Evolutionary conservation across 2,797 vertebrate species (phyloP).

Genomic region (Diglossa cyanea): DNA sequence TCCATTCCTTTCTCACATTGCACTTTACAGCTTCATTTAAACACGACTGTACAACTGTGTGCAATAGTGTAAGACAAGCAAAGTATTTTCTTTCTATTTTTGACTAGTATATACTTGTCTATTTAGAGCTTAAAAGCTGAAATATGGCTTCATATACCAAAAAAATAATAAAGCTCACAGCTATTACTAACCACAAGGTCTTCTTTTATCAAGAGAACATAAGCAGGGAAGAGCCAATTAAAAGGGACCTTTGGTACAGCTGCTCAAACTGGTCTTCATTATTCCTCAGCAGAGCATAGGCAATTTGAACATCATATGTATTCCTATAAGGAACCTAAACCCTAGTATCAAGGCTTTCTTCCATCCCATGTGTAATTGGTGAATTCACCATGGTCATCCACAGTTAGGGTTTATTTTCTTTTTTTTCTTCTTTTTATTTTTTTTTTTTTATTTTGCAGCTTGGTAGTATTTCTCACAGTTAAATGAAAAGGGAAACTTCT

Average conservation of each 20-base stretch:
- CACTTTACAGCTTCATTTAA: not conserved
- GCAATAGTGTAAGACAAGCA: not conserved
- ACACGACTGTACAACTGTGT: not conserved
- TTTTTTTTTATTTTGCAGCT: not conserved
- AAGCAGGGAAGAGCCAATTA: conserved; percentile 48
- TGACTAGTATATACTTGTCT: not conserved
- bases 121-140: not conserved
- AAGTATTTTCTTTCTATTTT: not conserved
- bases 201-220: not conserved
- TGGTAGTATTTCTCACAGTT: not conserved
- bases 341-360: not conserved
- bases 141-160: not conserved
- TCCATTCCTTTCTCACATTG: not conserved
- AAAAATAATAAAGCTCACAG: conserved; percentile 15
- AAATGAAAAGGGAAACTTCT: conserved; percentile 45
- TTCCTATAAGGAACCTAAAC: not conserved
- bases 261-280: conserved; percentile 30
- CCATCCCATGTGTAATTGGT: not conserved
- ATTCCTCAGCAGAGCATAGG: not conserved
- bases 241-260: conserved; percentile 39
- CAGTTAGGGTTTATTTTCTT: not conserved
- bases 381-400: not conserved
- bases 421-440: not conserved
- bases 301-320: not conserved
- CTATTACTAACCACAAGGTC: not conserved